Percentiles rank a stretch among this genome's conserved stretches.
phyloP scores from a whole-genome alignment of 2,888 invertebrate genomes.

The Perdita meconis region DNA sequence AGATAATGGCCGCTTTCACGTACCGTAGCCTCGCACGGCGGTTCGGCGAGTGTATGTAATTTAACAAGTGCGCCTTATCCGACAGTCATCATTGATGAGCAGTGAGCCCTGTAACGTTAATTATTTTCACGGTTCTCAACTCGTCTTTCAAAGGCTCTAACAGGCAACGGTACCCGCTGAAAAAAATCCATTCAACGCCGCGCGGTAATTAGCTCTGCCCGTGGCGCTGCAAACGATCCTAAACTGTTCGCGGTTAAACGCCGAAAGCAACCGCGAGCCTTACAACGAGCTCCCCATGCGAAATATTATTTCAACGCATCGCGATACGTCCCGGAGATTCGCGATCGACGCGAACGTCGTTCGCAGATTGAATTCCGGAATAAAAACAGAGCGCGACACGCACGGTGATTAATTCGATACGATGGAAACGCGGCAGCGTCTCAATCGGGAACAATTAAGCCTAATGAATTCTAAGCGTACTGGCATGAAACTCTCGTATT shows the following conservation, averaged over 20 bases:
- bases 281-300: neutral
- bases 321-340: neutral
- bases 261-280: neutral
- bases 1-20: constrained; percentile 84
- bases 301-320: neutral
- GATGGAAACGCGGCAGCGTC: constrained; percentile 32
- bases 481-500: constrained; percentile 37
- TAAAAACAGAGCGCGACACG: too few relatives aligned
- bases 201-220: constrained; percentile 25
- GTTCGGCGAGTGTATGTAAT: constrained; percentile 77
- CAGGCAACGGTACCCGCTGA: constrained; percentile 27
- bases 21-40: constrained; percentile 77
- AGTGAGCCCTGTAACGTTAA: constrained; percentile 82
- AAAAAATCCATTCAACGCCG: constrained; percentile 29
- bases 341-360: neutral
- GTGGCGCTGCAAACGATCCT: neutral
- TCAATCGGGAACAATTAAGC: constrained; percentile 51
- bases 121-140: constrained; percentile 81
- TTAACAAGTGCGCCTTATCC: constrained; percentile 77
- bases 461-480: constrained; percentile 51
- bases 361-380: too few relatives aligned
- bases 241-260: constrained; percentile 3
- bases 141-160: constrained; percentile 33
- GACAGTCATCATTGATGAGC: constrained; percentile 78
- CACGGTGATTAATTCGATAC: neutral